These are phyloP conservation scores for Sebastes dallii DNA, from an alignment of 2,797 vertebrate genomes.

Conservation along the genomic window DNA sequence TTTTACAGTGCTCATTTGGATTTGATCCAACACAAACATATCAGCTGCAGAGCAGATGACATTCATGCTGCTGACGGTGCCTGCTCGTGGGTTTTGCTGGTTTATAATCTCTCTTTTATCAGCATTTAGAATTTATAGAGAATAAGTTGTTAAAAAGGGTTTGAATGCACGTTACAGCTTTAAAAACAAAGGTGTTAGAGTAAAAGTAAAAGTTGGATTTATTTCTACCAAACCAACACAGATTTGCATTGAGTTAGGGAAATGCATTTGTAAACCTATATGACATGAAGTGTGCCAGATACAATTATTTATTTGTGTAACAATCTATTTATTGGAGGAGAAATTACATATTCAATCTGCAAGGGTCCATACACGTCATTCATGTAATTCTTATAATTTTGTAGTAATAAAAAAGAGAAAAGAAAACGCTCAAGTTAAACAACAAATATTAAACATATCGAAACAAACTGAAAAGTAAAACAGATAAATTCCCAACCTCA, in stretches of 20 bases:
- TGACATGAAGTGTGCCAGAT: no score
- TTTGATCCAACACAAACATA: conserved; percentile 50
- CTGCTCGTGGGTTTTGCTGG: not conserved
- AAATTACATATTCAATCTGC: not conserved
- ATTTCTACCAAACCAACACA: not conserved
- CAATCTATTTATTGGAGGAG: not conserved
- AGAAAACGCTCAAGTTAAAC: not conserved
- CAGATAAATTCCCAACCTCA: not conserved
- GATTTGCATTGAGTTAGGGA: not conserved
- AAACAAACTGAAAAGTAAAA: not conserved
- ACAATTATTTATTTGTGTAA: not conserved
- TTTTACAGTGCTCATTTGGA: conserved; percentile 54
- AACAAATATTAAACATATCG: not conserved
- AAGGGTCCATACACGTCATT: not conserved
- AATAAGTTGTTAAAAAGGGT: not conserved
- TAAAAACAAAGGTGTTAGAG: not conserved
- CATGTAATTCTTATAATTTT: not conserved
- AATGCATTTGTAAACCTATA: not conserved
- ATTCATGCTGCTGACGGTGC: conserved; percentile 27
- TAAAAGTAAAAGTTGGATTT: not conserved
- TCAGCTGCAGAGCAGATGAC: conserved; percentile 59
- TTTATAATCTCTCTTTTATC: not conserved
- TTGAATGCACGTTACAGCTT: not conserved
- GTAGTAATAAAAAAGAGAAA: not conserved
- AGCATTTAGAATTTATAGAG: not conserved